These are phyloP conservation scores for Xiphorhynchus elegans DNA, from an alignment of 2,113 vertebrate species.

Conservation along the genomic window DNA sequence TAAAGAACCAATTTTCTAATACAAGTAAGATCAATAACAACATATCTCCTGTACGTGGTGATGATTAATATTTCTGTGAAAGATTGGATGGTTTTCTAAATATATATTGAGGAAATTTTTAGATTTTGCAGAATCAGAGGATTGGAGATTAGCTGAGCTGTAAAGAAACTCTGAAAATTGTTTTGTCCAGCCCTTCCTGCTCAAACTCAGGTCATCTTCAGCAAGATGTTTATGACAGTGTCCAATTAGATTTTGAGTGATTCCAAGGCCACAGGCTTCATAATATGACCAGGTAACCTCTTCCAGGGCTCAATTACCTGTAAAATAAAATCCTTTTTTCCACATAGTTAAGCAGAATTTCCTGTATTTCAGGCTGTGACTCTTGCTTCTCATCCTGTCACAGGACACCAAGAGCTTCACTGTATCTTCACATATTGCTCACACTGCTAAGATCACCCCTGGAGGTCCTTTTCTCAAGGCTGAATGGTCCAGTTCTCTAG, in stretches of 20 bases:
- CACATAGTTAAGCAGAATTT: background rate
- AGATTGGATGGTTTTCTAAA: background rate
- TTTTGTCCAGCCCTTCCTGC: background rate
- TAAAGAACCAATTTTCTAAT: background rate
- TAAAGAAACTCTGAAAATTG: background rate
- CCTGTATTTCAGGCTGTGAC: background rate
- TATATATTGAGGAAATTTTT: background rate
- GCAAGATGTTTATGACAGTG: background rate
- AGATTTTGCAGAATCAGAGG: background rate
- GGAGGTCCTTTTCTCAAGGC: background rate
- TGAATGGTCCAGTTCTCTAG: background rate
- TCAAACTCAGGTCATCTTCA: background rate
- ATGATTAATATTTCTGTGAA: background rate
- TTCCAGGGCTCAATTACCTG: background rate
- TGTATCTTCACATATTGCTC: background rate
- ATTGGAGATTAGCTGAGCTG: background rate
- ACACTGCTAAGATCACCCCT: background rate
- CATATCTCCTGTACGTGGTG: background rate
- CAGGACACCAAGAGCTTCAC: background rate
- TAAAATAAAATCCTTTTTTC: background rate
- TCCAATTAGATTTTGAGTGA: background rate
- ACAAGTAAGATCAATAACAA: slow-evolving; percentile 40
- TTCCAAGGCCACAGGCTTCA: background rate
- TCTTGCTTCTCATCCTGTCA: background rate
- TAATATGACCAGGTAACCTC: background rate